Percentiles rank a stretch among this genome's conserved stretches.
phyloP scores from a whole-genome alignment of 2,888 invertebrate genomes.

The Eucriotettix oculatus region DNA sequence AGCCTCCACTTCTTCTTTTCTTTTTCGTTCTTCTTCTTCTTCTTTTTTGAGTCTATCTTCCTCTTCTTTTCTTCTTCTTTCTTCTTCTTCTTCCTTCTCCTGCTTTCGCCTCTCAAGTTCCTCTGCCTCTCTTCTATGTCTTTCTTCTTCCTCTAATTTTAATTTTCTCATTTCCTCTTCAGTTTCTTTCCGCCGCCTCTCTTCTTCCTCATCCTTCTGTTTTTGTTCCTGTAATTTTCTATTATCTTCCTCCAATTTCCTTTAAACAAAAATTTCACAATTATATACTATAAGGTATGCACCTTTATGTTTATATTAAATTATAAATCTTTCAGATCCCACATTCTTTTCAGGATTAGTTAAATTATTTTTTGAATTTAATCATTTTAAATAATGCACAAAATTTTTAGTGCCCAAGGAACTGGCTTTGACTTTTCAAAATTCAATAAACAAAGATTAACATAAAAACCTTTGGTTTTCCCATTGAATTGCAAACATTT shows the following conservation, averaged over 20 bases:
- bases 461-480: too few relatives aligned
- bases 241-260: slow-evolving; percentile 26
- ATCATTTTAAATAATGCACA: too few relatives aligned
- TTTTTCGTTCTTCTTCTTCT: slow-evolving; percentile 18
- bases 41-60: slow-evolving; percentile 27
- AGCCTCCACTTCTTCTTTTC: slow-evolving; percentile 13
- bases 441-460: too few relatives aligned
- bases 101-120: slow-evolving; percentile 22
- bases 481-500: too few relatives aligned
- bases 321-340: too few relatives aligned
- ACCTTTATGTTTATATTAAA: too few relatives aligned
- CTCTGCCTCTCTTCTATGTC: slow-evolving; percentile 27
- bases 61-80: slow-evolving; percentile 27
- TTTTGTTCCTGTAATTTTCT: slow-evolving; percentile 31
- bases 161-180: slow-evolving; percentile 18
- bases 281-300: too few relatives aligned
- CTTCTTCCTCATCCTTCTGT: slow-evolving; percentile 19
- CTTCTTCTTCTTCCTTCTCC: slow-evolving; percentile 26
- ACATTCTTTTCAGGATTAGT: too few relatives aligned
- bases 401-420: too few relatives aligned
- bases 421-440: too few relatives aligned
- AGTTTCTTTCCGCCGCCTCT: slow-evolving; percentile 13
- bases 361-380: too few relatives aligned
- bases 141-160: slow-evolving; percentile 20
- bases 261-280: background rate